Conservation (phyloP, 2,888 invertebrate genomes). For the Lissocephala sabroskyi region DNA sequence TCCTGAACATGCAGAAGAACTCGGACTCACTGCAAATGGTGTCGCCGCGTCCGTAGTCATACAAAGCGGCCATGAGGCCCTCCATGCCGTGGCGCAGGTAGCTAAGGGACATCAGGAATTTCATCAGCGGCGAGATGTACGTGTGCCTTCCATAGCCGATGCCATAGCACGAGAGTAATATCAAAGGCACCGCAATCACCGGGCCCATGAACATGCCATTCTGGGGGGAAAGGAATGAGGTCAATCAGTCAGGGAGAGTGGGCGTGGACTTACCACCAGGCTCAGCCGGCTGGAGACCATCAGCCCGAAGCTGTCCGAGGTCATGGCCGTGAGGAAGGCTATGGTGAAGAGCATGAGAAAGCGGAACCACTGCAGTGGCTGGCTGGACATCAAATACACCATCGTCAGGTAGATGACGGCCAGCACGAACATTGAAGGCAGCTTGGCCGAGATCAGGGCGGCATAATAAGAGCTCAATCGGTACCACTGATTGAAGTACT, state of each 20-base stretch:
- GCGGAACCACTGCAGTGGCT: constrained; percentile 81
- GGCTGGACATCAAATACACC: constrained; percentile 83
- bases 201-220: constrained; percentile 94
- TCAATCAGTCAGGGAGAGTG: not conserved
- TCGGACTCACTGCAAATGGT: constrained; percentile 82
- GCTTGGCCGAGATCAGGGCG: constrained; percentile 79
- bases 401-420: constrained; percentile 79
- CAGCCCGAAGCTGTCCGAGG: constrained; percentile 85
- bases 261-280: constrained; percentile 83
- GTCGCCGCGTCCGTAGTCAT: constrained; percentile 81
- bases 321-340: constrained; percentile 81
- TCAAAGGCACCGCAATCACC: constrained; percentile 87
- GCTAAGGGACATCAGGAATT: constrained; percentile 85
- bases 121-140: constrained; percentile 80
- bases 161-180: constrained; percentile 89
- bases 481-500: constrained; percentile 91
- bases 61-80: constrained; percentile 85
- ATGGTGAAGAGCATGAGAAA: constrained; percentile 80
- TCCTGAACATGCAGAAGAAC: constrained; percentile 83
- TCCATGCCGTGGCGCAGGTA: constrained; percentile 88
- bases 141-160: constrained; percentile 86
- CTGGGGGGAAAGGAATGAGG: constrained; percentile 73
- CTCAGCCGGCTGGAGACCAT: constrained; percentile 82
- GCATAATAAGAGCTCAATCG: constrained; percentile 84
- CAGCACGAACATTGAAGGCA: constrained; percentile 81